phyloP scores from a whole-genome alignment of 2,113 vertebrate species.

The Cyprinodon brontotheroides region DNA sequence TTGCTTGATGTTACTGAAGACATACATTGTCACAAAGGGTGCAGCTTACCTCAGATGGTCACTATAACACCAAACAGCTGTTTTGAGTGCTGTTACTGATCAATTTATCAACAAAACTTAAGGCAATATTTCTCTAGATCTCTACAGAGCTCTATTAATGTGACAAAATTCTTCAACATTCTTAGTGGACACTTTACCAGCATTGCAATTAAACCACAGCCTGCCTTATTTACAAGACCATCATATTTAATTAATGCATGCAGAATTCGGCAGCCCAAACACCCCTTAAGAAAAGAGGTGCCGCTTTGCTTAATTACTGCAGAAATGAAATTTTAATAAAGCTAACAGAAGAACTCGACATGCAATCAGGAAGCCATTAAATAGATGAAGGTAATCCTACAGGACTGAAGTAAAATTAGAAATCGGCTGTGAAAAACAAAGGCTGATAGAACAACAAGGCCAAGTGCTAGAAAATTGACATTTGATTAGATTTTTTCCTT shows the following conservation, averaged over 20 bases:
- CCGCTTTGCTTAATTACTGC: slow-evolving; percentile 73
- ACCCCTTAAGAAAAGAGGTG: slow-evolving; percentile 67
- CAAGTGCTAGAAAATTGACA: slow-evolving; percentile 43
- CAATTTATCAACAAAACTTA: slow-evolving; percentile 58
- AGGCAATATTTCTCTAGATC: slow-evolving; percentile 41
- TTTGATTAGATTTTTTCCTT: slow-evolving; percentile 48
- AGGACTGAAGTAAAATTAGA: slow-evolving; percentile 68
- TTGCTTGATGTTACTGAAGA: slow-evolving; percentile 24
- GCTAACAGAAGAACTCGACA: slow-evolving; percentile 74
- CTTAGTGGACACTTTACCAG: slow-evolving; percentile 60
- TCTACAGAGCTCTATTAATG: slow-evolving; percentile 43
- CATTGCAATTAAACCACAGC: slow-evolving; percentile 60
- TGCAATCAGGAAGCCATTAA: slow-evolving; percentile 74
- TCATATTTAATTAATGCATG: slow-evolving; percentile 71
- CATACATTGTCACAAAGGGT: slow-evolving; percentile 7
- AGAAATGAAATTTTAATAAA: slow-evolving; percentile 76
- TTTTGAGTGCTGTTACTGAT: slow-evolving; percentile 38
- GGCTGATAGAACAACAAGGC: slow-evolving; percentile 46
- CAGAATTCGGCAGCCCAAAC: slow-evolving; percentile 64
- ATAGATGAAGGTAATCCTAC: slow-evolving; percentile 73
- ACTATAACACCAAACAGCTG: slow-evolving; percentile 8
- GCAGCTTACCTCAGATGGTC: slow-evolving; percentile 15
- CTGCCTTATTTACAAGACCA: slow-evolving; percentile 73
- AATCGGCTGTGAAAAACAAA: slow-evolving; percentile 52
- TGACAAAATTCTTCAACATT: slow-evolving; percentile 49